phyloP scores from a whole-genome alignment of 2,888 invertebrate genomes.

The Plutella xylostella region DNA sequence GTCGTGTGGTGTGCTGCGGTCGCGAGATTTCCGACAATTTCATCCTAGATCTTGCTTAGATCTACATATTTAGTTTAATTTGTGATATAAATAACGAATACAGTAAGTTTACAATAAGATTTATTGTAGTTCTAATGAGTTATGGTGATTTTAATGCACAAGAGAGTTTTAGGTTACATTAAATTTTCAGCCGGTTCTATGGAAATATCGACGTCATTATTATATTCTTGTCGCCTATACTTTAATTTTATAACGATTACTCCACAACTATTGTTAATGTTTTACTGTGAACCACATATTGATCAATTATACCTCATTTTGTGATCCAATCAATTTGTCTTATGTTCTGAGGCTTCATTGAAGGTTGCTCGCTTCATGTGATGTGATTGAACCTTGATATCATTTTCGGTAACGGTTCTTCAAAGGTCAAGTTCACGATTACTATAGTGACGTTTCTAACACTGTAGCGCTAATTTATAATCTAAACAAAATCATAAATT shows the following conservation, averaged over 20 bases:
- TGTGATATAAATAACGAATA: no score
- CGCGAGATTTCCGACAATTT: slow-evolving; percentile 29
- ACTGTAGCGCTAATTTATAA: background rate
- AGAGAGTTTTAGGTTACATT: slow-evolving; percentile 33
- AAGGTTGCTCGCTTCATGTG: slow-evolving; percentile 14
- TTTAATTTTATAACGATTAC: no score
- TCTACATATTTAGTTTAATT: background rate
- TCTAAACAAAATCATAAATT: background rate
- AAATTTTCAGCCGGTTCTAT: slow-evolving; percentile 32
- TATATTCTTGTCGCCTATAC: no score
- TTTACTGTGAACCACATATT: no score
- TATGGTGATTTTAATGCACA: no score
- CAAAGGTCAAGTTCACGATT: slow-evolving; percentile 59
- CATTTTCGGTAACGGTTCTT: slow-evolving; percentile 28
- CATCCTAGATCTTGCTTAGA: background rate
- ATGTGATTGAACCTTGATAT: slow-evolving; percentile 40
- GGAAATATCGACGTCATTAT: slow-evolving; percentile 39
- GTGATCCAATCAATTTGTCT: no score
- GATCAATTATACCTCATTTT: no score
- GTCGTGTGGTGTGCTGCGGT: slow-evolving; percentile 58
- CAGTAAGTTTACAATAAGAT: no score
- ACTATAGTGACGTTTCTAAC: slow-evolving; percentile 8
- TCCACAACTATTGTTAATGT: no score
- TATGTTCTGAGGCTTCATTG: slow-evolving; percentile 24
- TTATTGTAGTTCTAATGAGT: no score